A percentile compares a stretch with the other conserved stretches of the same genome.
These are phyloP conservation scores for Laticauda colubrina DNA, from an alignment of 2,113 vertebrate genomes.

Conservation along the genomic window DNA sequence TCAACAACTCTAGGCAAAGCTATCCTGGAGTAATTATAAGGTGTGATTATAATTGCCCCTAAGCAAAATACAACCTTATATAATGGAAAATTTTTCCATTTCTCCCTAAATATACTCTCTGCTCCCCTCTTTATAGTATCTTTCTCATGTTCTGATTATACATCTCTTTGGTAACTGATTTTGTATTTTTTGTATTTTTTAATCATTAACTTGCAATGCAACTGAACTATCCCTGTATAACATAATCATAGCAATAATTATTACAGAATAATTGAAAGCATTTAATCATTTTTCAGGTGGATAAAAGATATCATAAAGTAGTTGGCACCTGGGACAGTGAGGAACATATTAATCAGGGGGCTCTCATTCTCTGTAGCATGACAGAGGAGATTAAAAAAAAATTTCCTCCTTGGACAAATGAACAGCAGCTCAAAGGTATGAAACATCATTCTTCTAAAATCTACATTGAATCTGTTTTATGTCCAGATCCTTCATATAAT, in stretches of 20 bases:
- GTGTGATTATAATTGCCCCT: background rate
- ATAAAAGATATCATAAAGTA: constrained; percentile 33
- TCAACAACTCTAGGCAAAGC: background rate
- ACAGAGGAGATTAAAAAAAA: constrained; percentile 47
- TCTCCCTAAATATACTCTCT: background rate
- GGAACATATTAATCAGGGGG: constrained; percentile 54
- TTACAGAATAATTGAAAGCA: background rate
- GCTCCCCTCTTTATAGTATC: background rate
- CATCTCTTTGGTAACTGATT: background rate
- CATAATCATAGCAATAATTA: background rate
- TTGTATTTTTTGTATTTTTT: background rate
- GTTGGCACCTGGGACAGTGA: constrained; percentile 51
- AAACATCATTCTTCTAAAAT: background rate
- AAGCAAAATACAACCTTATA: background rate
- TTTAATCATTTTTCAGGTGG: constrained; percentile 46
- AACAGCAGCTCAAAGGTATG: constrained; percentile 69
- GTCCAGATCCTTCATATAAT: background rate
- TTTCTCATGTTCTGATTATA: background rate
- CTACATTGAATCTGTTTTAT: background rate
- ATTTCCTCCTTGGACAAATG: constrained; percentile 61
- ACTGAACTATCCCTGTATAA: background rate
- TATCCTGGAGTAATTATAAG: background rate
- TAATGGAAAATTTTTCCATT: background rate
- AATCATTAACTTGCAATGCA: background rate
- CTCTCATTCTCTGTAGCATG: constrained; percentile 49